phyloP scores from a whole-genome alignment of 2,113 vertebrate genomes.

The Coregonus clupeaformis region DNA sequence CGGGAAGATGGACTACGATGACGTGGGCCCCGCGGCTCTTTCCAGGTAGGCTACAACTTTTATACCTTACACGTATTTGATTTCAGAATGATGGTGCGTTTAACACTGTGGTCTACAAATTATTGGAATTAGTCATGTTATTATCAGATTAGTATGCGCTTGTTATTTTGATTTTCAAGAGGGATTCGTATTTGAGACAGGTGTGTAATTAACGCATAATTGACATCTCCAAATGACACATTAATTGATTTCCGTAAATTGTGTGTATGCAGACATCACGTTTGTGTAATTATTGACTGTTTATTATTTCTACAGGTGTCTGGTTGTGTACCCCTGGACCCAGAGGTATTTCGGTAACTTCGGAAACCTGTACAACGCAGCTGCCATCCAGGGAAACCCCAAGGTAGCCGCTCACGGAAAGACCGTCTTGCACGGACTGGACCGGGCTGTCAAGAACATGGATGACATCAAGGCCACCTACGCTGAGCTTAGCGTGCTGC shows the following conservation, averaged over 20 bases:
- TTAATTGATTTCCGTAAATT: no score
- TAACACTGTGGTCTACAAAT: background rate
- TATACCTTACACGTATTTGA: no score
- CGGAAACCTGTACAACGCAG: slow-evolving; percentile 71
- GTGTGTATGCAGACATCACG: no score
- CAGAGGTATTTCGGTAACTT: slow-evolving; percentile 65
- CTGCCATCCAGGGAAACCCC: slow-evolving; percentile 71
- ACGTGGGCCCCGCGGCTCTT: no score
- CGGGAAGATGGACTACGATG: no score
- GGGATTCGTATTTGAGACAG: no score
- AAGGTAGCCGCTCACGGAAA: slow-evolving; percentile 73
- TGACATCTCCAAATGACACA: no score
- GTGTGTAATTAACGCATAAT: no score
- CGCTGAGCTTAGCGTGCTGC: slow-evolving; percentile 43
- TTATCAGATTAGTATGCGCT: background rate
- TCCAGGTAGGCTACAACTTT: background rate
- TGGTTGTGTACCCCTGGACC: slow-evolving; percentile 83
- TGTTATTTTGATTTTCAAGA: no score
- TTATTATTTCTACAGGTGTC: slow-evolving; percentile 48
- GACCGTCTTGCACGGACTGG: slow-evolving; percentile 73
- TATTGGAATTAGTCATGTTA: background rate
- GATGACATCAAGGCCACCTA: slow-evolving; percentile 68
- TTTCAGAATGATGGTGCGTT: no score
- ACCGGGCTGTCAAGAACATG: slow-evolving; percentile 68
- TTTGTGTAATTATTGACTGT: no score